A percentile compares a stretch with the other conserved stretches of the same genome.
These are phyloP conservation scores for Tortricodes alternella DNA, from an alignment of 2,888 invertebrate genomes.

Conservation along the genomic window DNA sequence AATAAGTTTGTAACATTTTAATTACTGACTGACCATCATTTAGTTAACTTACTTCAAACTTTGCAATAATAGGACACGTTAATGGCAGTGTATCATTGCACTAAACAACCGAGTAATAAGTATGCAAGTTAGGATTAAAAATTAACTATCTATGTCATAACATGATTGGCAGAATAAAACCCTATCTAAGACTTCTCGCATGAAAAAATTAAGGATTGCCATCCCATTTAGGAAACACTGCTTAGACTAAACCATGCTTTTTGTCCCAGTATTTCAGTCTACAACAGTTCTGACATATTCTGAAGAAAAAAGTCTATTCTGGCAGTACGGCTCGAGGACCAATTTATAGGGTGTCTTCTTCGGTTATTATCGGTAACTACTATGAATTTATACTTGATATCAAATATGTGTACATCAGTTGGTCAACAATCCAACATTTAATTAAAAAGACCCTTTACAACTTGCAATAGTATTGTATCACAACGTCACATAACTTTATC, in stretches of 20 bases:
- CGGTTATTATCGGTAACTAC: constrained; percentile 24
- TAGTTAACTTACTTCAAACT: too few relatives aligned
- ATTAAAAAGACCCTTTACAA: too few relatives aligned
- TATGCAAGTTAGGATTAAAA: constrained; percentile 43
- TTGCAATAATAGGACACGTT: background rate
- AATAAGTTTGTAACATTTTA: constrained; percentile 41
- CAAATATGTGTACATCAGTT: background rate
- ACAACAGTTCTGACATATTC: background rate
- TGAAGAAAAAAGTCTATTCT: background rate
- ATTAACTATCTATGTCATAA: constrained; percentile 56
- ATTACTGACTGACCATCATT: constrained; percentile 31
- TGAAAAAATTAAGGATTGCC: too few relatives aligned
- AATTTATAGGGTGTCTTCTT: constrained; percentile 12
- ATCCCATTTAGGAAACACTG: constrained; percentile 24
- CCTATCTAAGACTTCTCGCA: constrained; percentile 45
- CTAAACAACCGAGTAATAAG: background rate
- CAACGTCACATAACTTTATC: constrained; percentile 2
- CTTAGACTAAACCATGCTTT: constrained; percentile 14
- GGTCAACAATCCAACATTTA: constrained; percentile 1
- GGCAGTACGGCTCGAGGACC: background rate
- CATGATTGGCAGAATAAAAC: constrained; percentile 48
- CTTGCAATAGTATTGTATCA: constrained; percentile 17
- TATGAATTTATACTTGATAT: background rate
- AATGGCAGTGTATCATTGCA: background rate
- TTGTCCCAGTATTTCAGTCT: constrained; percentile 3